phyloP scores from a whole-genome alignment of 2,113 vertebrate species.

The Sclerurus mexicanus region DNA sequence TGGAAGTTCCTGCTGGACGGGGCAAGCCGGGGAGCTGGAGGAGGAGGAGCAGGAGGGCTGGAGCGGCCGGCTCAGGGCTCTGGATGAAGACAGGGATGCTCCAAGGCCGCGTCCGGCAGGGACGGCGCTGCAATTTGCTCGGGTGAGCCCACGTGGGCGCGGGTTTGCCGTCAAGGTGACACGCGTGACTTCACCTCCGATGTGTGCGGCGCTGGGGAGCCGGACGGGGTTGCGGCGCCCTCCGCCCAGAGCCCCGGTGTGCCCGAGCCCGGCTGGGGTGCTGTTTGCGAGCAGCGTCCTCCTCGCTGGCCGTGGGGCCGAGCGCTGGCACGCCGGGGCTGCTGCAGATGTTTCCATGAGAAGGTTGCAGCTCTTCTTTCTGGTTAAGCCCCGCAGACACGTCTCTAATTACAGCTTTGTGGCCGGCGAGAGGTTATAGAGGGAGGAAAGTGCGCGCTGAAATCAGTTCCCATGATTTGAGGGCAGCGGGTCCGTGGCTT shows the following conservation, averaged over 20 bases:
- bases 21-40: background rate
- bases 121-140: background rate
- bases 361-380: constrained; percentile 67
- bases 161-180: background rate
- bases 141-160: background rate
- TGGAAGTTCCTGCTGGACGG: accelerated
- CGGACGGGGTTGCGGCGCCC: accelerated
- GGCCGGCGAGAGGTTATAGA: constrained; percentile 78
- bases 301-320: accelerated
- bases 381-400: constrained; percentile 14
- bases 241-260: accelerated
- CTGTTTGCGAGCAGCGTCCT: accelerated
- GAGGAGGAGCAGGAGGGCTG: background rate
- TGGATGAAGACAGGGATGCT: background rate
- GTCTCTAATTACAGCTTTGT: constrained; percentile 87
- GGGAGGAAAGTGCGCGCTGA: constrained; percentile 51
- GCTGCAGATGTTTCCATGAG: constrained; percentile 68
- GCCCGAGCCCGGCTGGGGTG: accelerated
- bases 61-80: background rate
- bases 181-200: background rate
- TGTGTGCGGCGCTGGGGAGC: background rate
- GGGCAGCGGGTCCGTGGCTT: constrained; percentile 17
- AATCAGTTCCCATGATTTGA: constrained; percentile 49
- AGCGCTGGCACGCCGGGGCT: background rate
- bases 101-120: background rate